phyloP scores from a whole-genome alignment of 2,113 vertebrate species.

The Sylvicapra grimmia region DNA sequence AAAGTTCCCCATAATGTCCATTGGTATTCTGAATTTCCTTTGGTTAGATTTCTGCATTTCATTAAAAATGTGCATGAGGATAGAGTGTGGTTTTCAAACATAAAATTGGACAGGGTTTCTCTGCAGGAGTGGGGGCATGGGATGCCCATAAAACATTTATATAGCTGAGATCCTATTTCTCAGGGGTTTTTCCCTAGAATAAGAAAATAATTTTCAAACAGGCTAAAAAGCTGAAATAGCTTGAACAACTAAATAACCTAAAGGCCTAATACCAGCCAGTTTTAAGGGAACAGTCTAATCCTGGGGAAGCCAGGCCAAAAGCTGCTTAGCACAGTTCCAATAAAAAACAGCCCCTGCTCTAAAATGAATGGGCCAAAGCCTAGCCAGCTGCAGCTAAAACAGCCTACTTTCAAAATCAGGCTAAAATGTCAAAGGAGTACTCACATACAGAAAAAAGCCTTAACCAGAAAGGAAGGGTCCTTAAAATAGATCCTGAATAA shows the following conservation, averaged over 20 bases:
- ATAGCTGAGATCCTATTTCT: background rate
- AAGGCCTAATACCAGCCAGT: background rate
- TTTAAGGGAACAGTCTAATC: background rate
- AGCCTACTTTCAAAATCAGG: background rate
- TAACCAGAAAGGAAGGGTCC: background rate
- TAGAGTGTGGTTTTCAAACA: background rate
- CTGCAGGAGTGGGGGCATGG: background rate
- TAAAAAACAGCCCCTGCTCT: background rate
- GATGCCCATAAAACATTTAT: background rate
- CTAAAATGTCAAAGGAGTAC: background rate
- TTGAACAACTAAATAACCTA: background rate
- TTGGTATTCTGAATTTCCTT: background rate
- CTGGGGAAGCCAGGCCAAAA: background rate
- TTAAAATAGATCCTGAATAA: background rate
- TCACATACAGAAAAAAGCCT: background rate
- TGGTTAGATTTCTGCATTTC: background rate
- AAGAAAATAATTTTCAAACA: background rate
- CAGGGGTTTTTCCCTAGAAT: background rate
- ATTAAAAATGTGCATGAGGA: background rate
- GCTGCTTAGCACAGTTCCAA: background rate
- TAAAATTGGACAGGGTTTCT: background rate
- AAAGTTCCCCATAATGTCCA: background rate
- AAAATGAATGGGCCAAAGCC: background rate
- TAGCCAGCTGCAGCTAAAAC: background rate
- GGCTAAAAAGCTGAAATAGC: background rate